phyloP scores from a whole-genome alignment of 92 coral and sea anemone species.

The Paramuricea clavata region DNA sequence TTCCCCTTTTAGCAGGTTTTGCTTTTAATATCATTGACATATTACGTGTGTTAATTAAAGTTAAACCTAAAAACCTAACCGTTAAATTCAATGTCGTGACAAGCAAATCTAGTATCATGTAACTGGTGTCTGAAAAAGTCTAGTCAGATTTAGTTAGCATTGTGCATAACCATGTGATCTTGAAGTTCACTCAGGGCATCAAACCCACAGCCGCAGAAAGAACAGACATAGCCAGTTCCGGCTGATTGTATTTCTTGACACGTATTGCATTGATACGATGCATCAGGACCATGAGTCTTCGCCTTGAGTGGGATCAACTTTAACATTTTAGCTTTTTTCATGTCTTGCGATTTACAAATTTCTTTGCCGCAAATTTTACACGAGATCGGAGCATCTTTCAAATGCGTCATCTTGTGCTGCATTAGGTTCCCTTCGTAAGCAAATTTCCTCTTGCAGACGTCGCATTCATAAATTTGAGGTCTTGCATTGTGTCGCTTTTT shows the following conservation, averaged over 20 bases:
- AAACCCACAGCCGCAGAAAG: background rate
- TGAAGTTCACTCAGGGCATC: background rate
- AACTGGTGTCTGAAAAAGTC: too few relatives aligned
- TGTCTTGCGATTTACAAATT: background rate
- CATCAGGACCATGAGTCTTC: background rate
- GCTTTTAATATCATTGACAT: too few relatives aligned
- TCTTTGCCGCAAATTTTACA: conserved; percentile 23
- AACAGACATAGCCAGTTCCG: background rate
- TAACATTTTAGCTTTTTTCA: background rate
- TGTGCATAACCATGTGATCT: background rate
- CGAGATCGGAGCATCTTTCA: background rate
- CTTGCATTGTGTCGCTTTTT: background rate
- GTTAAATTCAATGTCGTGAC: too few relatives aligned
- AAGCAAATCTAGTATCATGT: too few relatives aligned
- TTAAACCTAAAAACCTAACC: too few relatives aligned
- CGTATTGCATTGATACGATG: conserved; percentile 1
- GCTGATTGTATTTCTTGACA: background rate
- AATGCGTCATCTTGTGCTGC: background rate
- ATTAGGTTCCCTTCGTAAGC: conserved; percentile 6
- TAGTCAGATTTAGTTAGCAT: too few relatives aligned
- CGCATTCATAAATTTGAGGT: conserved; percentile 24
- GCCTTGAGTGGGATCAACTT: background rate
- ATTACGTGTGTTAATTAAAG: too few relatives aligned
- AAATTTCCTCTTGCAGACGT: conserved; percentile 33
- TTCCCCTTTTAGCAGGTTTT: too few relatives aligned